Conservation (phyloP, 2,797 vertebrate species). For the Melanitta fusca region DNA sequence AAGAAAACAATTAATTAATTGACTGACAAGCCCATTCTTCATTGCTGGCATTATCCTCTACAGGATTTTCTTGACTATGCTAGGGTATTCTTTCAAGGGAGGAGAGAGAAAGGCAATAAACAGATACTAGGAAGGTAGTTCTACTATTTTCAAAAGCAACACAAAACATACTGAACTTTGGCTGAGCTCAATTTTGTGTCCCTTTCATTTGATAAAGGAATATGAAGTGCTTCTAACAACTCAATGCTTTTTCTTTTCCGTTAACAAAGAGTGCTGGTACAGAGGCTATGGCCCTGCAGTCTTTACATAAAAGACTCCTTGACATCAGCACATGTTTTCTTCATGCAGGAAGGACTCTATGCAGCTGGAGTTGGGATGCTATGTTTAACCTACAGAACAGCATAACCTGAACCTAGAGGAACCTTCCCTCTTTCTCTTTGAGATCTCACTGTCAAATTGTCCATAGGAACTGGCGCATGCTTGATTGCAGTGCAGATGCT, state of each 20-base stretch:
- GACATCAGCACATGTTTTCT: neutral
- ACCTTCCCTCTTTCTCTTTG: neutral
- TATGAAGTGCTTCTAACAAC: neutral
- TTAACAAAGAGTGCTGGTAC: neutral
- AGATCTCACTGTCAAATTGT: neutral
- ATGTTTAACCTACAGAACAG: neutral
- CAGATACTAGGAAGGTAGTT: neutral
- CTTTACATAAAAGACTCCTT: neutral
- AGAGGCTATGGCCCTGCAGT: neutral
- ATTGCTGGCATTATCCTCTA: neutral
- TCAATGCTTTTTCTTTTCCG: neutral
- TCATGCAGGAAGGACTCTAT: neutral
- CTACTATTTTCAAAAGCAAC: neutral
- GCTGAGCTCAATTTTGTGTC: neutral
- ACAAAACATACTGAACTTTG: neutral
- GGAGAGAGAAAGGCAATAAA: neutral
- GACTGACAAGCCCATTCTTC: neutral
- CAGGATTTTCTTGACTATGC: neutral
- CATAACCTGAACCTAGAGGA: neutral
- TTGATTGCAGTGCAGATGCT: neutral
- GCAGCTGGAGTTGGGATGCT: neutral
- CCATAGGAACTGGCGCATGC: neutral
- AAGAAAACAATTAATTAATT: neutral
- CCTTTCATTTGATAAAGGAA: neutral
- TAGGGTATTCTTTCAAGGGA: neutral